phyloP scores from a whole-genome alignment of 2,797 vertebrate species.

The Uromys caudimaculatus region DNA sequence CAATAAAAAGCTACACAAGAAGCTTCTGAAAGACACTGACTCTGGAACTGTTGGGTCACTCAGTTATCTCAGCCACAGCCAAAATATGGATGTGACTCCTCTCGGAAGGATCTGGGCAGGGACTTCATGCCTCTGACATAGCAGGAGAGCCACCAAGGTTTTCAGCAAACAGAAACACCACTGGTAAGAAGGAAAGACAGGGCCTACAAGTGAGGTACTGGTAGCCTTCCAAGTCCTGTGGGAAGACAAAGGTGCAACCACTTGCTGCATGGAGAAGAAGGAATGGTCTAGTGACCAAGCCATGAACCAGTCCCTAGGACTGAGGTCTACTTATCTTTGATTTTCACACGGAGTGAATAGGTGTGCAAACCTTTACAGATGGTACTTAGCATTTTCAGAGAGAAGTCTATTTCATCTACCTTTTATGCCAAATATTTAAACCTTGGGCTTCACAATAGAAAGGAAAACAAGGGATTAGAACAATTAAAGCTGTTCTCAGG shows the following conservation, averaged over 20 bases:
- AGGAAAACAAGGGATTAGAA: neutral
- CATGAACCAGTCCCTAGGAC: neutral
- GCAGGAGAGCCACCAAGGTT: neutral
- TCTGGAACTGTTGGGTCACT: neutral
- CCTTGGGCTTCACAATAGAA: conserved; percentile 5
- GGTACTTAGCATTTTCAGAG: conserved; percentile 13
- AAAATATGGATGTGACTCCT: neutral
- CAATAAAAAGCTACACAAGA: neutral
- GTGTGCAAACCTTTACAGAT: neutral
- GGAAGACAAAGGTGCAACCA: neutral
- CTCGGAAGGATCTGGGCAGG: neutral
- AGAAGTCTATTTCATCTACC: neutral
- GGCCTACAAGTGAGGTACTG: neutral
- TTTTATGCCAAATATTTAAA: neutral
- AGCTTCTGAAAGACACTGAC: neutral
- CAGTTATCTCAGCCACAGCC: neutral
- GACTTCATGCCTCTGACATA: neutral
- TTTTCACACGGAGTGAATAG: neutral
- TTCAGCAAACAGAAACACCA: neutral
- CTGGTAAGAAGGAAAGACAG: neutral
- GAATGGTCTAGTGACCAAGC: neutral
- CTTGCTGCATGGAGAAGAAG: neutral
- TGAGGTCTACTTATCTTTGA: neutral
- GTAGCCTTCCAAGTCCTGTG: neutral
- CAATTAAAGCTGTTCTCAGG: neutral